Evolutionary conservation across 23 tunicate species (phyloP).

Genomic region (Phallusia fumigata): DNA sequence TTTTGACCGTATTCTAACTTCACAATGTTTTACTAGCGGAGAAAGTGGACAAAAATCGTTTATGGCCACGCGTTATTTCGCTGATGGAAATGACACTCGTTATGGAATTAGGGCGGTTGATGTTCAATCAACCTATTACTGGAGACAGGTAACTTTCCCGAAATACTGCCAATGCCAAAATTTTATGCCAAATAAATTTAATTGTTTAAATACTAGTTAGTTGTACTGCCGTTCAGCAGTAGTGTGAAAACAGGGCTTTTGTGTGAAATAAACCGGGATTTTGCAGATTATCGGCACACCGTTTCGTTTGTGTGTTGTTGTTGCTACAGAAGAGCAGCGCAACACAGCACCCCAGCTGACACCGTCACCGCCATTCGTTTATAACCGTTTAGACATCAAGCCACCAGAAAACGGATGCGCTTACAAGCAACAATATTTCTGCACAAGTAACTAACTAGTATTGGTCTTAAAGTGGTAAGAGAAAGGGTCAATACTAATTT

Average conservation of each 20-base stretch:
- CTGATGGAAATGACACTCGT: constrained; percentile 6
- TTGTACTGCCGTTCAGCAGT: too few relatives aligned
- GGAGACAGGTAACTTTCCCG: not conserved
- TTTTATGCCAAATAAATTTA: too few relatives aligned
- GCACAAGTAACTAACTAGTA: not conserved
- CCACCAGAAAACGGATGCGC: not conserved
- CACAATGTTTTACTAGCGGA: not conserved
- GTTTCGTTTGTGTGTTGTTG: constrained; percentile 4
- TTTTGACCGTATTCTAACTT: too few relatives aligned
- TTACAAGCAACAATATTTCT: not conserved
- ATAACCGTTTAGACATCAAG: not conserved
- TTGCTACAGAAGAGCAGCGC: not conserved
- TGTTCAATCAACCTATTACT: not conserved
- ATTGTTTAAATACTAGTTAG: too few relatives aligned
- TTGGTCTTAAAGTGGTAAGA: too few relatives aligned
- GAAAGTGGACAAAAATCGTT: not conserved
- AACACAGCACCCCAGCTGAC: not conserved
- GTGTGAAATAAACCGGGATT: too few relatives aligned
- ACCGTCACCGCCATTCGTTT: not conserved
- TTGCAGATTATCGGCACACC: not conserved
- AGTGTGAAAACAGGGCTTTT: too few relatives aligned
- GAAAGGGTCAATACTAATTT: too few relatives aligned
- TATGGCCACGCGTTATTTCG: not conserved
- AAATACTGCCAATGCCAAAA: too few relatives aligned
- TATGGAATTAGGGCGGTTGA: not conserved